Evolutionary conservation across 23 tunicate genomes (phyloP), one percentile per base, ranked within the genome.

Genomic region (Pegea sp.): DNA sequence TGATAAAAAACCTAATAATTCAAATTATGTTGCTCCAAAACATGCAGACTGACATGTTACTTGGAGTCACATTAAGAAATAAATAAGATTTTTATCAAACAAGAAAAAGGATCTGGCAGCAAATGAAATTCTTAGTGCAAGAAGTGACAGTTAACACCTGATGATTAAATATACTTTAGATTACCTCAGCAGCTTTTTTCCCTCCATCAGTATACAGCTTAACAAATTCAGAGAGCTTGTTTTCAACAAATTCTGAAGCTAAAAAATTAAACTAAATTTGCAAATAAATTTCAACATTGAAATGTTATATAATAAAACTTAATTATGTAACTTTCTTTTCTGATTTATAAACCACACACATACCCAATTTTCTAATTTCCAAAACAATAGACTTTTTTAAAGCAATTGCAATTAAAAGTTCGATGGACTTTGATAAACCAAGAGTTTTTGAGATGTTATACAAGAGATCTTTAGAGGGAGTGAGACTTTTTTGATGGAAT

Each of bases 401-500:
- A 2, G 80, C 67, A 49, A 80, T 55, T 21, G 60, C 93, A 57
- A 80, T 48, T 18, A 60, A 38, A 4, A 80, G 29, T 54, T 66
- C 93, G 51, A 71, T 72, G 3, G 67, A 64, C 62, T 80, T 80
- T 13, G 43, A 48, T 33, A 80, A 80, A 29, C 59, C 56, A 24
- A 80, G 50, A 30, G 66, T 58, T 30, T 66, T 62, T 51, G 80
- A 66, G 54, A 80, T 71, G 50, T 80, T 71, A 0, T 68, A 53
- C 0, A 80, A 63, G 0, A 80, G 69, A n/a, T 52, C 8, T 21
- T 30, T 33, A n/a, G 80, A 71, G 2, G 80, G 80, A 7, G 43
- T 11, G 18, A 80, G 53, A 23, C 75, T 43, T 34, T 80, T 80
- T 50, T 80, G 93, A 56, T 80, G 93, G 26, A 80, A 80, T 2